A percentile compares a stretch with the other conserved stretches of the same genome.
phyloP scores from a whole-genome alignment of 2,797 vertebrate genomes.

The Cuniculus paca region DNA sequence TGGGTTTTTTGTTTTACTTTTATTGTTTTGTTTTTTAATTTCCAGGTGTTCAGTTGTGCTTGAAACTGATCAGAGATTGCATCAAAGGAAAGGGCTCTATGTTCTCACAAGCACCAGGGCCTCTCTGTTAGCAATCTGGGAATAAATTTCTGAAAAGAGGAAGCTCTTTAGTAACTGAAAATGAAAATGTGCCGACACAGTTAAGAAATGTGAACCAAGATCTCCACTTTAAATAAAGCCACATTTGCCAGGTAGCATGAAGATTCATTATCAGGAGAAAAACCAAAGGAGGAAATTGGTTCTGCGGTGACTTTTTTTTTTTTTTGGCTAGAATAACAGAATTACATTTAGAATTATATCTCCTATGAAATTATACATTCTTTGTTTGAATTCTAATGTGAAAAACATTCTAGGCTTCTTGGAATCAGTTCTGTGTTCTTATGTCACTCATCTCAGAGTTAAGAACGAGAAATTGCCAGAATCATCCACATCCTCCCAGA shows the following conservation, averaged over 20 bases:
- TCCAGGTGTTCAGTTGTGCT: slow-evolving; percentile 26
- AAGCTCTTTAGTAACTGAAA: slow-evolving; percentile 1
- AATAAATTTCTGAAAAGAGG: background rate
- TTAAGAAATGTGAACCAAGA: background rate
- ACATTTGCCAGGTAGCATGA: background rate
- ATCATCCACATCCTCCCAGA: background rate
- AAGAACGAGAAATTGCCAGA: background rate
- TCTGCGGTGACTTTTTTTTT: background rate
- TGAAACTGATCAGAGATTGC: slow-evolving; percentile 7
- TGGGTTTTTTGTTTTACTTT: background rate
- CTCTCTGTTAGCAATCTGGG: background rate
- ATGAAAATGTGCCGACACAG: background rate
- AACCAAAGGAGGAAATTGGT: background rate
- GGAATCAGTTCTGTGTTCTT: background rate
- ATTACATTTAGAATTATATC: background rate
- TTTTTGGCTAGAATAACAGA: background rate
- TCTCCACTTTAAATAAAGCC: background rate
- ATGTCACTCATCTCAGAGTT: background rate
- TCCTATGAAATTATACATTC: background rate
- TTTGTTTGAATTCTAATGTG: background rate
- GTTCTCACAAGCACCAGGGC: background rate
- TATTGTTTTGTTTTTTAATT: background rate
- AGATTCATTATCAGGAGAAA: background rate
- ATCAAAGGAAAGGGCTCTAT: slow-evolving; percentile 25
- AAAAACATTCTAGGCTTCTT: background rate